Evolutionary conservation across 2,888 invertebrate genomes (phyloP).

Genomic region (Cactoblastis cactorum): DNA sequence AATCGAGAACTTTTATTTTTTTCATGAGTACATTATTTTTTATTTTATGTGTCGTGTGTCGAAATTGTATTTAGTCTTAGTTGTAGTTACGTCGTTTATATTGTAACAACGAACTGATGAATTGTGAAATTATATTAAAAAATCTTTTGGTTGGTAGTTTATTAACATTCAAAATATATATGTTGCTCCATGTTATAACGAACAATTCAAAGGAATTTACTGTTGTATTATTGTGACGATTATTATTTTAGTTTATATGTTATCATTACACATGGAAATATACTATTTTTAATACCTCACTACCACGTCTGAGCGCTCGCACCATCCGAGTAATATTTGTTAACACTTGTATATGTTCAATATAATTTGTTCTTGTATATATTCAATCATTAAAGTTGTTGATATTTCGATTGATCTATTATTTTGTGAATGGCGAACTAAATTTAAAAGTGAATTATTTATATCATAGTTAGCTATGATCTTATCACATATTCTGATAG

Average conservation of each 20-base stretch:
- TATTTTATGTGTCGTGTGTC: neutral
- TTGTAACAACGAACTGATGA: conserved; percentile 21
- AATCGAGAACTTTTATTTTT: conserved; percentile 26
- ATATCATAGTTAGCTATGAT: neutral
- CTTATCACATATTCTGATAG: neutral
- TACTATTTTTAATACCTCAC: conserved; percentile 21
- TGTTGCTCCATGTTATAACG: neutral
- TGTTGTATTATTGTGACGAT: conserved; percentile 11
- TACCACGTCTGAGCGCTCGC: conserved; percentile 27
- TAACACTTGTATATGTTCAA: conserved; percentile 62
- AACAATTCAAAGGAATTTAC: conserved; percentile 10
- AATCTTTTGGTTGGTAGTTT: neutral
- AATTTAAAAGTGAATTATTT: no score
- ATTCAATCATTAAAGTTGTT: conserved; percentile 77
- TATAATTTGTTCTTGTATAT: conserved; percentile 78
- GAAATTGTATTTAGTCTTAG: conserved; percentile 23
- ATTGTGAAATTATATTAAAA: neutral
- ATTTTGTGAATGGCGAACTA: neutral
- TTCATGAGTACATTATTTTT: conserved; percentile 31
- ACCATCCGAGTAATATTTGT: conserved; percentile 44
- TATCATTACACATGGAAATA: conserved; percentile 15
- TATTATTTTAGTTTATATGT: conserved; percentile 20
- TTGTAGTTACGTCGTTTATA: conserved; percentile 18
- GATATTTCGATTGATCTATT: conserved; percentile 54
- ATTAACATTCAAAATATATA: neutral